A percentile compares a stretch with the other conserved stretches of the same genome.
Conservation (phyloP, 2,888 invertebrate species). For the Pristionchus japonicus region DNA sequence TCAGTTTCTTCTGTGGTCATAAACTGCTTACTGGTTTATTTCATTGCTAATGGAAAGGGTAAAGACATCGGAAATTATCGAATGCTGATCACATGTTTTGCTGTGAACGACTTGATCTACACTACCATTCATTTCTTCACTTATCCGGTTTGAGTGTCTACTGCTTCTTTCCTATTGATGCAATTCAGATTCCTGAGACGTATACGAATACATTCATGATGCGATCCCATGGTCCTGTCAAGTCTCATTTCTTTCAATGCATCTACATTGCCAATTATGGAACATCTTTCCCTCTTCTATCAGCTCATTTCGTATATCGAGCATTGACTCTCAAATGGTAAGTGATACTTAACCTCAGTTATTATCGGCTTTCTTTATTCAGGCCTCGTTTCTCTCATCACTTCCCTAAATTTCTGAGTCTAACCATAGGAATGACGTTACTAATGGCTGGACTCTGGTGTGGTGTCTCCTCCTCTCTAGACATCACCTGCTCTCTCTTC, state of each 20-base stretch:
- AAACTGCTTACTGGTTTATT: background rate
- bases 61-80: background rate
- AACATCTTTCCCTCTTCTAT: background rate
- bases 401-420: background rate
- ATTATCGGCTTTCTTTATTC: background rate
- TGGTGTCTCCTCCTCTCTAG: background rate
- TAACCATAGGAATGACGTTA: background rate
- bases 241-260: background rate
- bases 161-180: too few relatives aligned
- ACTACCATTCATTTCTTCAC: background rate
- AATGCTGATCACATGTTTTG: background rate
- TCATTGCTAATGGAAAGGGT: background rate
- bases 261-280: background rate
- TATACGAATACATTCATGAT: background rate
- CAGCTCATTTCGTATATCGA: background rate
- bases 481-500: background rate
- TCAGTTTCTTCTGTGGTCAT: background rate
- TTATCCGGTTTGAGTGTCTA: background rate
- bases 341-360: background rate
- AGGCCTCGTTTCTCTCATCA: background rate
- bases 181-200: background rate
- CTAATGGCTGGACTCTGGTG: background rate
- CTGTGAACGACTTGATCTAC: background rate
- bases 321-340: background rate
- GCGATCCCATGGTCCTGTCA: background rate